A percentile compares a stretch with the other conserved stretches of the same genome.
phyloP scores from a whole-genome alignment of 1,140 invertebrate species.

The Hyles euphorbiae region DNA sequence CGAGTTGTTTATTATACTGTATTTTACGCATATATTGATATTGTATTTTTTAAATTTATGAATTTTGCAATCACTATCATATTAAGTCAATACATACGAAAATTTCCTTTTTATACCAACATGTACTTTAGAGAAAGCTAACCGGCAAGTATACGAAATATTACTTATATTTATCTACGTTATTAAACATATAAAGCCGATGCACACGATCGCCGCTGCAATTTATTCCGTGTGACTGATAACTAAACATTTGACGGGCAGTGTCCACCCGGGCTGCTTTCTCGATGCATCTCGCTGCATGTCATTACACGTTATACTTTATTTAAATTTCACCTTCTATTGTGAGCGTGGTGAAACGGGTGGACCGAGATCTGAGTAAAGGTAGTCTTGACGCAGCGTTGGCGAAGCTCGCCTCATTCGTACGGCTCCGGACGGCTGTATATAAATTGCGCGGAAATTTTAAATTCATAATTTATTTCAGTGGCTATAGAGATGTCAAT shows the following conservation, averaged over 20 bases:
- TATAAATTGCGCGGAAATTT: slow-evolving; percentile 24
- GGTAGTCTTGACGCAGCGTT: slow-evolving; percentile 53
- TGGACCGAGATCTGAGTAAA: slow-evolving; percentile 52
- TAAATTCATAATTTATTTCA: slow-evolving; percentile 26
- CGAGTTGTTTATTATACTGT: too few species aligned
- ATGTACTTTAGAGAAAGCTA: slow-evolving; percentile 15
- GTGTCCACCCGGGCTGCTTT: slow-evolving; percentile 35
- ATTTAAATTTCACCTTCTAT: slow-evolving; percentile 74
- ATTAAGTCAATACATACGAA: not conserved
- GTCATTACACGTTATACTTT: slow-evolving; percentile 63
- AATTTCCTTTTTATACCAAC: not conserved
- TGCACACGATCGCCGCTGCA: not conserved
- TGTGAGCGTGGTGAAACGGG: slow-evolving; percentile 65
- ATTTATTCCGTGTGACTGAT: not conserved
- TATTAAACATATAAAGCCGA: slow-evolving; percentile 6
- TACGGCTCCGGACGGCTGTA: slow-evolving; percentile 21
- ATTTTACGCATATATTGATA: too few species aligned
- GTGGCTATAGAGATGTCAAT: slow-evolving; percentile 42
- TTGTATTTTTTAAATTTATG: too few species aligned
- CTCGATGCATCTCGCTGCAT: slow-evolving; percentile 65
- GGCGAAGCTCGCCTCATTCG: slow-evolving; percentile 51
- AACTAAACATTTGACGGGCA: slow-evolving; percentile 13
- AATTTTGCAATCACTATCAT: too few species aligned
- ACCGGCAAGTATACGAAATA: slow-evolving; percentile 11
- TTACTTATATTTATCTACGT: not conserved